Conservation (phyloP, 2,797 vertebrate genomes). For the Pterois miles region DNA sequence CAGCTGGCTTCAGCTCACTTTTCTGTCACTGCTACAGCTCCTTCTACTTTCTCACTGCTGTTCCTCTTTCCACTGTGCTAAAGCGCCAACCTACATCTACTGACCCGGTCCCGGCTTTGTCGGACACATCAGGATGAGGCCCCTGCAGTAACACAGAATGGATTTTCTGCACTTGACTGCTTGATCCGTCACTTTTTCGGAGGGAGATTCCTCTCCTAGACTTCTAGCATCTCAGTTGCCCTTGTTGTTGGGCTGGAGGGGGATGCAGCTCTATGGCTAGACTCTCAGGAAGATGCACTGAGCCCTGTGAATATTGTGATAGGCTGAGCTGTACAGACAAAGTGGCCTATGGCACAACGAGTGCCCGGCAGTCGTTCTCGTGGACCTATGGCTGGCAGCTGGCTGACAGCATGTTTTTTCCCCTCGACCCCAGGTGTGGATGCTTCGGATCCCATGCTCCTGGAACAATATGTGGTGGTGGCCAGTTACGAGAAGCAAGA, state of each 20-base stretch:
- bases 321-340: conserved; percentile 86
- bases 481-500: conserved; percentile 97
- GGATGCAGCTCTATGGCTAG: conserved; percentile 95
- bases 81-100: conserved; percentile 84
- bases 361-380: conserved; percentile 90
- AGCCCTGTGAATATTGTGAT: conserved; percentile 89
- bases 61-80: conserved; percentile 64
- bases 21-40: conserved; percentile 52
- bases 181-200: conserved; percentile 56
- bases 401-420: conserved; percentile 99
- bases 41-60: conserved; percentile 30
- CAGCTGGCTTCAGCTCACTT: conserved; percentile 78
- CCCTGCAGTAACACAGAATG: conserved; percentile 62
- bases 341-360: conserved; percentile 90
- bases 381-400: conserved; percentile 95
- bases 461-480: conserved; percentile 97
- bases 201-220: conserved; percentile 41
- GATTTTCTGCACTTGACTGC: conserved; percentile 66
- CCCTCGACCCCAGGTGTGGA: conserved; percentile 96
- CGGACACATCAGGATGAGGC: conserved; percentile 62
- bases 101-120: conserved; percentile 50
- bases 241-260: conserved; percentile 86
- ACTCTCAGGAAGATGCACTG: conserved; percentile 90
- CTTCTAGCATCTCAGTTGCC: conserved; percentile 65
- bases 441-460: conserved; percentile 93